Evolutionary conservation across 2,113 vertebrate genomes (phyloP).

Genomic region (Mastomys coucha): DNA sequence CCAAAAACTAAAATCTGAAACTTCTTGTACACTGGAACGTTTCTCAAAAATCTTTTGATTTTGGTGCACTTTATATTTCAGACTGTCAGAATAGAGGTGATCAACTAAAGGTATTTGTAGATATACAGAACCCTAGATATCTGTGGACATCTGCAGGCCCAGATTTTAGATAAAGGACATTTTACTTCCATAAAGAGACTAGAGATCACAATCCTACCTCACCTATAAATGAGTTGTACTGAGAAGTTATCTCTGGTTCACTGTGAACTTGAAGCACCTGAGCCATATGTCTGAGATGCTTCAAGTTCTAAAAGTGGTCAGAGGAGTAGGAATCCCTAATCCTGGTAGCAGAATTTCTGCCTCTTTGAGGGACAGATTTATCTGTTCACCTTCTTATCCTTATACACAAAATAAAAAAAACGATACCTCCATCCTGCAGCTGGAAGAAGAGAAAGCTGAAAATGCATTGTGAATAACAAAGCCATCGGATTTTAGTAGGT

Average conservation of each 20-base stretch:
- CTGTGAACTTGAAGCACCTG: neutral
- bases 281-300: neutral
- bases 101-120: neutral
- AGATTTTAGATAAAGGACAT: neutral
- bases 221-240: too few species aligned
- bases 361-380: neutral
- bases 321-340: rapidly evolving
- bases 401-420: neutral
- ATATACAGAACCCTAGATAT: neutral
- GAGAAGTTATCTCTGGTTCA: neutral
- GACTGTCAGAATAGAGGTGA: neutral
- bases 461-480: neutral
- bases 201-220: neutral
- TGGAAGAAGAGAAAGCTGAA: neutral
- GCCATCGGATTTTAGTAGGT: rapidly evolving
- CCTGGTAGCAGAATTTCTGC: neutral
- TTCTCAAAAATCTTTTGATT: neutral
- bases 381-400: neutral
- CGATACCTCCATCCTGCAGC: neutral
- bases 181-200: neutral
- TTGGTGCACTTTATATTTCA: neutral
- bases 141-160: neutral
- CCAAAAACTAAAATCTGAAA: neutral
- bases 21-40: neutral
- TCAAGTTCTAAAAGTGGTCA: neutral